Percentiles rank a stretch among this genome's conserved stretches.
Conservation (phyloP, 2,888 invertebrate genomes). For the Anagyrus pseudococci region DNA sequence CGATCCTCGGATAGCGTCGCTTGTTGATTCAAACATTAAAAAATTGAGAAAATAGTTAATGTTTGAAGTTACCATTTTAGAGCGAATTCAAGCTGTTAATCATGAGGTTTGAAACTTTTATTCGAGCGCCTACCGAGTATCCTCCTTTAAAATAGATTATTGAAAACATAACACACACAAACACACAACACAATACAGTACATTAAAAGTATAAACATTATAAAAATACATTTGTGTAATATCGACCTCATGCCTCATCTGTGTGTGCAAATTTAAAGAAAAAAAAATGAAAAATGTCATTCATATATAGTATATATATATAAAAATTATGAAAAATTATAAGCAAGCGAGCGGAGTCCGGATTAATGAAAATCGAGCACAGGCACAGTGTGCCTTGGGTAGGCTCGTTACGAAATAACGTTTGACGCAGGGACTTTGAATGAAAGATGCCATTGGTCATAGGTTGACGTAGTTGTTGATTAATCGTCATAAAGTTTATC, state of each 20-base stretch:
- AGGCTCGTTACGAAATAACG: background rate
- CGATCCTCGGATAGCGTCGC: no score
- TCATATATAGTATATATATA: slow-evolving; percentile 8
- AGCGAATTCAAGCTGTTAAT: background rate
- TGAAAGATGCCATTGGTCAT: slow-evolving; percentile 10
- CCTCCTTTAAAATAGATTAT: background rate
- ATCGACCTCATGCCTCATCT: slow-evolving; percentile 30
- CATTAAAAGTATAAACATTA: slow-evolving; percentile 7
- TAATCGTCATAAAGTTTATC: slow-evolving; percentile 7
- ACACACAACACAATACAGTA: slow-evolving; percentile 7
- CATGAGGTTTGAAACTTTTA: background rate
- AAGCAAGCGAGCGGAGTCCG: slow-evolving; percentile 4
- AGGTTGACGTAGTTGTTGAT: slow-evolving; percentile 26
- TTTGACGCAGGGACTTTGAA: background rate
- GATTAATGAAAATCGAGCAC: background rate
- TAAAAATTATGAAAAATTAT: background rate
- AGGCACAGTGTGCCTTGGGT: background rate
- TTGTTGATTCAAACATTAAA: no score
- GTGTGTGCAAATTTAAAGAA: slow-evolving; percentile 20
- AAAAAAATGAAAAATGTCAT: slow-evolving; percentile 9
- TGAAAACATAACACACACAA: slow-evolving; percentile 6
- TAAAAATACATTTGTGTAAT: slow-evolving; percentile 30
- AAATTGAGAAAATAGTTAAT: no score
- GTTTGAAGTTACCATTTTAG: background rate
- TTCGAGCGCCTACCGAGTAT: slow-evolving; percentile 19